phyloP scores from a whole-genome alignment of 1,140 invertebrate genomes.

The Diuraphis noxia region DNA sequence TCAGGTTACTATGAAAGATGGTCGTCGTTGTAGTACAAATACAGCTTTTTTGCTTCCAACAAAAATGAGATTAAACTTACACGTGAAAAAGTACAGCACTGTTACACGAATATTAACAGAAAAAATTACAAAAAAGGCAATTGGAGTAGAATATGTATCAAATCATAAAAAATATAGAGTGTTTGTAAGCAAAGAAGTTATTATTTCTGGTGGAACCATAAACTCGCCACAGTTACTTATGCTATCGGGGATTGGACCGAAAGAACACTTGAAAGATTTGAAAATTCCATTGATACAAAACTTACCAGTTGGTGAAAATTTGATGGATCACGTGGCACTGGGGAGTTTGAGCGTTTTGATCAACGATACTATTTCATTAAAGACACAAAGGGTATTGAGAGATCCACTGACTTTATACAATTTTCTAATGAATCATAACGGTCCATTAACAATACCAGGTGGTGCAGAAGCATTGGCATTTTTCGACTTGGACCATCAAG shows the following conservation, averaged over 20 bases:
- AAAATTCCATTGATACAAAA: slow-evolving; percentile 70
- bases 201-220: slow-evolving; percentile 70
- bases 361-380: slow-evolving; percentile 62
- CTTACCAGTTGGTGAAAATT: slow-evolving; percentile 59
- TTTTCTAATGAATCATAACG: slow-evolving; percentile 65
- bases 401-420: slow-evolving; percentile 59
- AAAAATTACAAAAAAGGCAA: slow-evolving; percentile 64
- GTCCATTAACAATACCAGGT: slow-evolving; percentile 77
- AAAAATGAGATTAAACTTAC: slow-evolving; percentile 69
- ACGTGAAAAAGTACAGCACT: slow-evolving; percentile 69
- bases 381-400: slow-evolving; percentile 51
- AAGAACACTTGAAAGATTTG: slow-evolving; percentile 69
- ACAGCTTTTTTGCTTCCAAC: slow-evolving; percentile 67
- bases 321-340: slow-evolving; percentile 73
- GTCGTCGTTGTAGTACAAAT: slow-evolving; percentile 69
- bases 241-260: slow-evolving; percentile 76
- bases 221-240: slow-evolving; percentile 73
- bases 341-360: slow-evolving; percentile 62
- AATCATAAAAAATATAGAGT: slow-evolving; percentile 62
- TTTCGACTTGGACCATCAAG: slow-evolving; percentile 70
- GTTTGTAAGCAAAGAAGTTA: slow-evolving; percentile 67
- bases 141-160: slow-evolving; percentile 70
- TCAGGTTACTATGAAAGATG: slow-evolving; percentile 69
- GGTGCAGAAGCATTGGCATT: slow-evolving; percentile 80
- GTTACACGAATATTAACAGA: slow-evolving; percentile 72